Evolutionary conservation across 2,888 invertebrate species (phyloP).

Genomic region (Diabrotica balteata): DNA sequence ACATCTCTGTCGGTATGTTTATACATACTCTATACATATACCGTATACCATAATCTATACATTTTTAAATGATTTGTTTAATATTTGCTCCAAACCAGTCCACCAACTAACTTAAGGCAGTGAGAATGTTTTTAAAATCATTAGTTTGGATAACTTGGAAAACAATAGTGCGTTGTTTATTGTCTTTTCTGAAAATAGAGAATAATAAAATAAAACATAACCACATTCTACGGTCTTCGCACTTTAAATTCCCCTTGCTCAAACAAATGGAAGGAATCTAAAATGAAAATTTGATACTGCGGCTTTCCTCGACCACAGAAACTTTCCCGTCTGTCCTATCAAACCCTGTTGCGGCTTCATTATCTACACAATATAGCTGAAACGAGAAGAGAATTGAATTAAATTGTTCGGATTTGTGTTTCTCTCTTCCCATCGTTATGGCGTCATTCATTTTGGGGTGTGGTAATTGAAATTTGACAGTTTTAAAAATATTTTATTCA

Average conservation of each 20-base stretch:
- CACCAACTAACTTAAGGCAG: too few relatives aligned
- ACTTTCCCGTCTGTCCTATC: conserved; percentile 29
- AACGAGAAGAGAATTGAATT: conserved; percentile 30
- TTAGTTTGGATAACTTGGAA: too few relatives aligned
- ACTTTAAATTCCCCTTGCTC: conserved; percentile 6
- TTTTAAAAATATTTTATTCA: conserved; percentile 1
- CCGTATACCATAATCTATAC: too few relatives aligned
- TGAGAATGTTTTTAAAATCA: too few relatives aligned
- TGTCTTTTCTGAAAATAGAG: too few relatives aligned
- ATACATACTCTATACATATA: too few relatives aligned
- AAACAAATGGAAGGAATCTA: conserved; percentile 27
- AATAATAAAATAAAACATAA: background rate
- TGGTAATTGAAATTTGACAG: conserved; percentile 14
- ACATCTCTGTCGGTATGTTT: too few relatives aligned
- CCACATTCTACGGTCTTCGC: background rate
- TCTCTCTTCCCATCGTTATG: conserved; percentile 19
- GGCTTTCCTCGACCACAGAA: conserved; percentile 24
- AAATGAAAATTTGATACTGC: conserved; percentile 33
- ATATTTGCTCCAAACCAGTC: too few relatives aligned
- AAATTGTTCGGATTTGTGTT: conserved; percentile 32
- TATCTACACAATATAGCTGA: conserved; percentile 33
- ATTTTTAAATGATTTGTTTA: too few relatives aligned
- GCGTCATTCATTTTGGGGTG: conserved; percentile 18
- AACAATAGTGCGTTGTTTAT: too few relatives aligned
- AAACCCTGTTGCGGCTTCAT: conserved; percentile 33